Base-by-base conservation (phyloP, 2,888 invertebrate genomes). In the Augochlorella aurata region DNA sequence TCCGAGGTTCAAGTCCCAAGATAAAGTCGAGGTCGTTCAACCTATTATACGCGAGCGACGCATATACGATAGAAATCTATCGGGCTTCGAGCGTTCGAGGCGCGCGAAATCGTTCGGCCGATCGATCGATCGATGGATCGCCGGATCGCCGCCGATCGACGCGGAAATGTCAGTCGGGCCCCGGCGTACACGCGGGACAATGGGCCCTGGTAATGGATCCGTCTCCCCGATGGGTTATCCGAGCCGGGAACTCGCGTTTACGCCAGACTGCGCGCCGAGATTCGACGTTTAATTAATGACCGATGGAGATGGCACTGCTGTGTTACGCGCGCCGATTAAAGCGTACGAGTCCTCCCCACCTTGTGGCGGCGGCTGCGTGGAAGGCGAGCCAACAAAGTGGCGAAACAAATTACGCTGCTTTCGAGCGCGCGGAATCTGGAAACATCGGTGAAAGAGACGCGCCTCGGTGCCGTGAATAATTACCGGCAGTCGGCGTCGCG, bases 271-370 rank as follows among this genome's bases (percentile, higher is more conserved):
- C 21, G 44, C 69, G 74, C 70, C 86, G 87, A 85, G 87, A 89
- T 85, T 86, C 85, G 88, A 87, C 86, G 86, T 72, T 87, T 86
- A 90, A 91, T 91, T 91, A 90, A 91, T 88, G 87, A 81, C 69
- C 65, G 85, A 74, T 54, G 66, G 29, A 38, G 58, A 38, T 24
- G 24, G 63, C 45, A 18, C 44, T 52, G 72, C 52, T 47, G 50
- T 74, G 65, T 77, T 69, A 70, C 69, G 73, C 78, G 68, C 10
- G n/a, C 44, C 24, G 70, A 61, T 67, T 52, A 47, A 71, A 79
- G 50, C 21, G 58, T 45, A 67, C 29, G 44, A 58, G 49, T 24
- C 58, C 52, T 54, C 38, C 49, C 38, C 45, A 5, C 52, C 47
- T 44, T 14, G 10, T 12, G 10, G 47, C 18, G 24, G 24, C 8